phyloP scores from a whole-genome alignment of 2,797 vertebrate species.

The Chaetodon trifasciatus region DNA sequence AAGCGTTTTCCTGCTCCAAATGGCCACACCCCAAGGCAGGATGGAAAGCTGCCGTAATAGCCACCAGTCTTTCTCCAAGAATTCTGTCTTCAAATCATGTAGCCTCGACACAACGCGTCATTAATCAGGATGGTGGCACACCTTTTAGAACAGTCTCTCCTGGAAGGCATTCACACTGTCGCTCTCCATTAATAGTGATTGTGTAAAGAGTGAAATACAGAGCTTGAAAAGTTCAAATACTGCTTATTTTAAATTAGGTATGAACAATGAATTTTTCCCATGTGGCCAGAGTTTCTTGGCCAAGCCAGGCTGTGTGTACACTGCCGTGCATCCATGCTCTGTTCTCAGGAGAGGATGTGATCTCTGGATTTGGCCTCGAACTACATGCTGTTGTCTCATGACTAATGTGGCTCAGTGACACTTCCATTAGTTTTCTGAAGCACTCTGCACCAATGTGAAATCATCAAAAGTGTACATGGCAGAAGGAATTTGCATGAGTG shows the following conservation, averaged over 20 bases:
- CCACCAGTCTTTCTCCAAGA: background rate
- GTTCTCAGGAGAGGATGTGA: background rate
- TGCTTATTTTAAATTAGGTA: background rate
- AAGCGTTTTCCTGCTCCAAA: background rate
- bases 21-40: background rate
- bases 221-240: background rate
- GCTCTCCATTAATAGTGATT: background rate
- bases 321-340: too few species aligned
- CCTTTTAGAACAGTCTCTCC: background rate
- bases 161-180: background rate
- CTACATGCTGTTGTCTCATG: background rate
- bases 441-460: background rate
- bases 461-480: background rate
- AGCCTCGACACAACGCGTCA: background rate
- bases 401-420: background rate
- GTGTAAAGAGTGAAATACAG: background rate
- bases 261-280: too few species aligned
- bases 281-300: background rate
- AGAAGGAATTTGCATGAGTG: background rate
- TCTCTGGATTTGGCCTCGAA: background rate
- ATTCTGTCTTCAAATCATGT: background rate
- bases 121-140: fast-evolving
- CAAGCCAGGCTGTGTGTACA: background rate
- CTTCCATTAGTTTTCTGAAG: background rate
- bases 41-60: background rate